phyloP scores from a whole-genome alignment of 2,797 vertebrate genomes.

The Acridotheres tristis region DNA sequence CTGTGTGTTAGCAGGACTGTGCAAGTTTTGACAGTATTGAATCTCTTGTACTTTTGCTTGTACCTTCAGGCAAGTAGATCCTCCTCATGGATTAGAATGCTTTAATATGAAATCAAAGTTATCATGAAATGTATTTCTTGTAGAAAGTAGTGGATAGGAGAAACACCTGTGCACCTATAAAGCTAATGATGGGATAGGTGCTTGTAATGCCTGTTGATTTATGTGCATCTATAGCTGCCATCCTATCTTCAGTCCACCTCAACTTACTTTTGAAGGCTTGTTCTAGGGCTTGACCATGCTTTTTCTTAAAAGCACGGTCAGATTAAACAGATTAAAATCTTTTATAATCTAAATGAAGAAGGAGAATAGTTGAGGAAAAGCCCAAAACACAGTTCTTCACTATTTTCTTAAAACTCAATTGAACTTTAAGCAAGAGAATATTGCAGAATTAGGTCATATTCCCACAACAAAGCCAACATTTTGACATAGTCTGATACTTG shows the following conservation, averaged over 20 bases:
- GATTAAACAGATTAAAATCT: background rate
- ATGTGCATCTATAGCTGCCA: background rate
- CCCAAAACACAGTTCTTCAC: background rate
- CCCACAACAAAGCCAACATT: background rate
- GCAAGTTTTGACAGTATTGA: background rate
- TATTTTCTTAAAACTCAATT: background rate
- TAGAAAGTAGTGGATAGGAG: background rate
- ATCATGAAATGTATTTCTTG: background rate
- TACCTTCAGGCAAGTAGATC: background rate
- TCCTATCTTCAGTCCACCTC: background rate
- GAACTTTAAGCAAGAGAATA: background rate
- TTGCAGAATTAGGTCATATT: background rate
- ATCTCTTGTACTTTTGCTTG: background rate
- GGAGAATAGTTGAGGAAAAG: background rate
- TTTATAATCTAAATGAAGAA: background rate
- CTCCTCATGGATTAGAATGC: background rate
- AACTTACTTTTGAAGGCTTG: background rate
- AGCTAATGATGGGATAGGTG: background rate
- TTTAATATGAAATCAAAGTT: constrained; percentile 12
- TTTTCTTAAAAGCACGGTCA: background rate
- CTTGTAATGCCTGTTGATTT: background rate
- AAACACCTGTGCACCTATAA: background rate
- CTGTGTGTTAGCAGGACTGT: background rate
- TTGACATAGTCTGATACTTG: background rate
- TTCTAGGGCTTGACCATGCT: background rate